Evolutionary conservation across 2,888 invertebrate species (phyloP), one percentile per base, ranked within the genome.

Genomic region (Drosophila robusta): DNA sequence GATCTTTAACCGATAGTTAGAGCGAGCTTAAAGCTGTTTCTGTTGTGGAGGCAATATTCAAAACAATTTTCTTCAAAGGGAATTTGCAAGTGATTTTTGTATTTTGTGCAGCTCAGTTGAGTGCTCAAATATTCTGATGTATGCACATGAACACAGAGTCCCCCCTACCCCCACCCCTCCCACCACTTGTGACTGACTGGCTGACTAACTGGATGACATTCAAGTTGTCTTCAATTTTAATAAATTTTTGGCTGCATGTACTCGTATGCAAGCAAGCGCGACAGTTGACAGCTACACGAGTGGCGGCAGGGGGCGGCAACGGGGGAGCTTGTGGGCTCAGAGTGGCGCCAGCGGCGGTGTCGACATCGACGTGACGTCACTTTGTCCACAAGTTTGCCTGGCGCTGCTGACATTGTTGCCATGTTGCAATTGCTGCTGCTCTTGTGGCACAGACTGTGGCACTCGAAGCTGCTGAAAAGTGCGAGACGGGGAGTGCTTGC

Each of bases 181-280:
- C 29, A 56, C 39, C 29, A 3, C 12, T 18, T 41, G 62, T 56
- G 51, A 45, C 49, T 47, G 46, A 42, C 50, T 55, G 61, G 47
- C 66, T 58, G 63, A 60, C 49, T 78, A 65, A 63, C 72, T 67
- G 64, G 45, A 57, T 68, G 71, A 76, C 70, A 61, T 69, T 72
- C 80, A 66, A 81, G 75, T 64, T 80, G 76, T 82, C 67, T 77
- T 85, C 83, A 70, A 70, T 77, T 80, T 82, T 79, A 83, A 83
- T 85, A 85, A 70, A 82, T 80, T 82, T 82, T 82, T 60, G 72
- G 78, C 8, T 64, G 64, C 78, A 75, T 74, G 55, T 50, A 46
- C 39, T 69, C 50, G 57, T 8, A 78, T 78, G 75, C 78, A 78
- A 70, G 80, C 78, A 67, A 80, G 80, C 69, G 80, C 83, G 80